These are phyloP conservation scores for Drosophila rhopaloa DNA, from an alignment of 1,140 invertebrate genomes.

Conservation along the genomic window DNA sequence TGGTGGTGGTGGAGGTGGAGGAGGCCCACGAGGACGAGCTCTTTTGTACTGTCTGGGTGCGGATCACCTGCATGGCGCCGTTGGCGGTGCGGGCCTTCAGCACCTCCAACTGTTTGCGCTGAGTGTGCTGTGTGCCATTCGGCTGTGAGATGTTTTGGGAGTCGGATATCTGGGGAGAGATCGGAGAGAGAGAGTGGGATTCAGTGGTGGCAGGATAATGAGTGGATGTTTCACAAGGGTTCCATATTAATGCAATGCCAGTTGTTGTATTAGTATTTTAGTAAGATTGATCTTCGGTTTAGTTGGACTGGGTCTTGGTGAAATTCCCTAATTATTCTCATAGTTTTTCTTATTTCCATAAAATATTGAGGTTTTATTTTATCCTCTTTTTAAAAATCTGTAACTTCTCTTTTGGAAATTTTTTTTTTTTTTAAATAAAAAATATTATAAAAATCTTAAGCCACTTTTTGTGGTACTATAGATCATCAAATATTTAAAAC, in stretches of 20 bases:
- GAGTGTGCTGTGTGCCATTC: constrained; percentile 85
- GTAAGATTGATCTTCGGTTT: constrained; percentile 11
- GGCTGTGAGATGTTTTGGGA: constrained; percentile 84
- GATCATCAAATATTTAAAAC: no score
- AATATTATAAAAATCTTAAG: no score
- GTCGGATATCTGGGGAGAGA: constrained; percentile 80
- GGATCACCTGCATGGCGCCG: constrained; percentile 86
- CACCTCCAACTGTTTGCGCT: constrained; percentile 86
- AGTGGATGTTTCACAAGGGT: background rate
- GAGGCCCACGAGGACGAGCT: constrained; percentile 85
- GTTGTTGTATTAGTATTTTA: constrained; percentile 18
- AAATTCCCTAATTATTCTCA: background rate
- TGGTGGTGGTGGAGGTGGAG: constrained; percentile 69
- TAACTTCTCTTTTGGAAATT: no score
- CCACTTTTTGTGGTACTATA: no score
- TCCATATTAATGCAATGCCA: background rate
- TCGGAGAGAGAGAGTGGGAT: constrained; percentile 53
- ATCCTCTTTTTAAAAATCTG: no score
- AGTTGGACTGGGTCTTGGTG: background rate
- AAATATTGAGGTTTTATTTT: no score
- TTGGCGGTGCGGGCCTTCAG: constrained; percentile 85
- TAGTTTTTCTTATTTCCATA: background rate
- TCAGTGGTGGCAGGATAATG: constrained; percentile 63
- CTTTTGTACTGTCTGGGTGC: constrained; percentile 85
- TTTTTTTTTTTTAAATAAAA: no score